These are phyloP conservation scores for Chromis chromis DNA, from an alignment of 2,797 vertebrate species.

Conservation along the genomic window DNA sequence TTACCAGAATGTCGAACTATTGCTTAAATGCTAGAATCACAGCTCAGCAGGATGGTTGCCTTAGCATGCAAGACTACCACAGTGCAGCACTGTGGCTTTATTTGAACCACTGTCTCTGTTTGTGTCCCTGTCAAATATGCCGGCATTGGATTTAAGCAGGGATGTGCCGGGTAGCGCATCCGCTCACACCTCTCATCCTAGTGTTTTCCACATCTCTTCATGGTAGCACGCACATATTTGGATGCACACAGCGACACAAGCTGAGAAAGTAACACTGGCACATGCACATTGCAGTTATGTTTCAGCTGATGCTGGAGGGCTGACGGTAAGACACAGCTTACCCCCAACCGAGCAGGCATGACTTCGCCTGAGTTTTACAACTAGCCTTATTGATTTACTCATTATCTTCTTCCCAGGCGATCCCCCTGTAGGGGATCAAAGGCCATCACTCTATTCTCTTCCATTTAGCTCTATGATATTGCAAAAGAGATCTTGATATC, in stretches of 20 bases:
- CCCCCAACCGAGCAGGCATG: conserved; percentile 93
- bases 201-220: conserved; percentile 17
- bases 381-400: conserved; percentile 94
- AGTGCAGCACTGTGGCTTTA: conserved; percentile 19
- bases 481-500: conserved; percentile 8
- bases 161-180: conserved; percentile 43
- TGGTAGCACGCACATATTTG: conserved; percentile 30
- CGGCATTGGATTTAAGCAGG: conserved; percentile 22
- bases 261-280: conserved; percentile 27
- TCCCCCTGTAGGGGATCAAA: conserved; percentile 85
- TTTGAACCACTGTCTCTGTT: conserved; percentile 26
- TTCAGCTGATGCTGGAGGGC: conserved; percentile 89
- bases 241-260: conserved; percentile 29
- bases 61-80: conserved; percentile 6
- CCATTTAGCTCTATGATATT: conserved; percentile 35
- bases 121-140: conserved; percentile 38
- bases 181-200: conserved; percentile 25
- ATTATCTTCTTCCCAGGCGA: conserved; percentile 93
- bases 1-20: conserved; percentile 1
- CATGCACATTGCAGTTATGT: conserved; percentile 76
- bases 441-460: conserved; percentile 60
- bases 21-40: conserved; percentile 10
- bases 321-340: conserved; percentile 90
- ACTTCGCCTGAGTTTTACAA: conserved; percentile 96
- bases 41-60: conserved; percentile 5